Conservation (phyloP, 2,888 invertebrate species). For the Hyposoter dolosus region DNA sequence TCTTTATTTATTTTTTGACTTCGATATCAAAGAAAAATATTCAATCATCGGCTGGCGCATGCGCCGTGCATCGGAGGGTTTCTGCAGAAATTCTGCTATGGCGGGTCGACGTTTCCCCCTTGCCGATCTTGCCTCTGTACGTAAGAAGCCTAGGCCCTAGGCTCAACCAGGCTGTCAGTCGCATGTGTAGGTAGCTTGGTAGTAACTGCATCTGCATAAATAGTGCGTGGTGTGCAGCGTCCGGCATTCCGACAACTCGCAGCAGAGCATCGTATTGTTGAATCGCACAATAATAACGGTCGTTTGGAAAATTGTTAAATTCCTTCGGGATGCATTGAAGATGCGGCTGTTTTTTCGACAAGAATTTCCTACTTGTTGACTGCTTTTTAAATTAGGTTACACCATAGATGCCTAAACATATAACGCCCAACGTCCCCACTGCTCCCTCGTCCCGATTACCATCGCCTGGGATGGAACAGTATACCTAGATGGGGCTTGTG, state of each 20-base stretch:
- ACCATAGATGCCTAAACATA: background rate
- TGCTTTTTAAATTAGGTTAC: background rate
- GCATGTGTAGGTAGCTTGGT: constrained; percentile 1
- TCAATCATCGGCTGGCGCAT: background rate
- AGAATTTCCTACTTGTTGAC: background rate
- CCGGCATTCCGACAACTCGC: background rate
- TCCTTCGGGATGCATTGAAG: background rate
- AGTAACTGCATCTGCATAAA: constrained; percentile 1
- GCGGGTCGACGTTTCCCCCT: background rate
- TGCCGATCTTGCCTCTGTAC: background rate
- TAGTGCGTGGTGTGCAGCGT: constrained; percentile 8
- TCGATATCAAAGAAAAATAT: background rate
- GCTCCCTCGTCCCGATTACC: background rate
- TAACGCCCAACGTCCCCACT: background rate
- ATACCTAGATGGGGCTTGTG: constrained; percentile 7
- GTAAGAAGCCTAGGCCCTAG: background rate
- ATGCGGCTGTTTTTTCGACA: background rate
- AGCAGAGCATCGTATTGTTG: background rate
- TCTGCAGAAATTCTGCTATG: background rate
- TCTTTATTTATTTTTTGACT: background rate
- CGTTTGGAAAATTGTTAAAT: background rate
- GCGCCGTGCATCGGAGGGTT: background rate
- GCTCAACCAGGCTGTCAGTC: no score
- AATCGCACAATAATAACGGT: background rate
- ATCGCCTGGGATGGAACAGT: background rate